Evolutionary conservation across 2,113 vertebrate species (phyloP).

Genomic region (Gobius niger): DNA sequence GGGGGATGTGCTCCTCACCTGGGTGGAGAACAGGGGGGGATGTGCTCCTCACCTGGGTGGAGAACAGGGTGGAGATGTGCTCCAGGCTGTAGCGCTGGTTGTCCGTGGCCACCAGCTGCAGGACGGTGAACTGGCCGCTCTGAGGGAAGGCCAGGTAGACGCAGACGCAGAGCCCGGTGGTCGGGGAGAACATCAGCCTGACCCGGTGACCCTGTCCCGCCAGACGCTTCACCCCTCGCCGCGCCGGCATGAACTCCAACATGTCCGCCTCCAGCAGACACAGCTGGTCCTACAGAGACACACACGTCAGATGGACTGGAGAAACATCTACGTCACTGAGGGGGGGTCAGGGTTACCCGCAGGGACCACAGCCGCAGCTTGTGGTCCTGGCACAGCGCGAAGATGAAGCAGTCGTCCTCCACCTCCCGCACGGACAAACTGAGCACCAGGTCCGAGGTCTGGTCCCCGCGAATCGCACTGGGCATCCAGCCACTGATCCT

Average conservation of each 20-base stretch:
- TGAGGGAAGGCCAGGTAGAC: slow-evolving; percentile 85
- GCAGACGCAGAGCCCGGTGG: slow-evolving; percentile 85
- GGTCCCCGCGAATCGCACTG: slow-evolving; percentile 88
- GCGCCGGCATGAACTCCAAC: slow-evolving; percentile 87
- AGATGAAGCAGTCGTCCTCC: slow-evolving; percentile 88
- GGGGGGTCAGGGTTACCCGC: slow-evolving; percentile 15
- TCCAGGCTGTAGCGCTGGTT: slow-evolving; percentile 89
- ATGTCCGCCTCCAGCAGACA: slow-evolving; percentile 91
- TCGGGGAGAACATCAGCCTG: slow-evolving; percentile 80
- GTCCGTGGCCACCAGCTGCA: slow-evolving; percentile 87
- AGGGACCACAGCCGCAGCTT: slow-evolving; percentile 94
- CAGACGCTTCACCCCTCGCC: slow-evolving; percentile 76
- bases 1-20: not conserved
- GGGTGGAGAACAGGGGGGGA: not conserved
- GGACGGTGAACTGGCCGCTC: slow-evolving; percentile 89
- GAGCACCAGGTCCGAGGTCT: slow-evolving; percentile 79
- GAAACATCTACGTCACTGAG: not conserved
- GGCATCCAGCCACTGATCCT: slow-evolving; percentile 92
- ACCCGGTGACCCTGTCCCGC: slow-evolving; percentile 82
- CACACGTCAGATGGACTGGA: too few species aligned
- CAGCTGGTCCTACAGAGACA: slow-evolving; percentile 81
- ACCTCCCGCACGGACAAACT: slow-evolving; percentile 85
- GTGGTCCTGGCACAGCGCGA: slow-evolving; percentile 92
- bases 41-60: slow-evolving; percentile 79
- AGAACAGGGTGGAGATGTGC: slow-evolving; percentile 89